phyloP scores from a whole-genome alignment of 1,140 invertebrate genomes.

The Whitmania pigra region DNA sequence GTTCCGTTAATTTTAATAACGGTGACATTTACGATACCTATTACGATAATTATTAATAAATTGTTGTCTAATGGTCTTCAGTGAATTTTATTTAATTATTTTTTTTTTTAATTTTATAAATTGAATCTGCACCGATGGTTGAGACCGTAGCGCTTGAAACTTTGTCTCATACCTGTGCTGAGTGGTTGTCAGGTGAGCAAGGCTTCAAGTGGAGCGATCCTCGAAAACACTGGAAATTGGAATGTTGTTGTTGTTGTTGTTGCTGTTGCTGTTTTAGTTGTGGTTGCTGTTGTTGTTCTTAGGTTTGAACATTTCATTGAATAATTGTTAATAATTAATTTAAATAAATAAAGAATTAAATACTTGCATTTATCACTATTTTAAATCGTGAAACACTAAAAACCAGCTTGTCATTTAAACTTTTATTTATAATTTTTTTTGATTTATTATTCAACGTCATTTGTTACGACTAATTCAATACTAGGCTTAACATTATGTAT shows the following conservation, averaged over 20 bases:
- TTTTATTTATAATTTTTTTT: too few species aligned
- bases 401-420: too few species aligned
- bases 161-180: conserved; percentile 14
- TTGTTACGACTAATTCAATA: too few species aligned
- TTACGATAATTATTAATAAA: neutral
- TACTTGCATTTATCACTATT: too few species aligned
- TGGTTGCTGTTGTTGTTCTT: neutral
- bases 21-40: neutral
- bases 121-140: neutral
- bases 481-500: too few species aligned
- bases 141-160: conserved; percentile 9
- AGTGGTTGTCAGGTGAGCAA: conserved; percentile 13
- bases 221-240: neutral
- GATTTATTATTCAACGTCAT: too few species aligned
- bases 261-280: neutral
- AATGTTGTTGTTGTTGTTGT: neutral
- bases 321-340: too few species aligned
- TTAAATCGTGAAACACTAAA: too few species aligned
- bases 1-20: too few species aligned
- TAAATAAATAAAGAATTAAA: too few species aligned
- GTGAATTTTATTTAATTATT: neutral
- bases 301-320: neutral
- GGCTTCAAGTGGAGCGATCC: conserved; percentile 13
- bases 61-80: neutral
- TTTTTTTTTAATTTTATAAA: too few species aligned